Evolutionary conservation across 2,888 invertebrate genomes (phyloP).

Genomic region (Dicycla oo): DNA sequence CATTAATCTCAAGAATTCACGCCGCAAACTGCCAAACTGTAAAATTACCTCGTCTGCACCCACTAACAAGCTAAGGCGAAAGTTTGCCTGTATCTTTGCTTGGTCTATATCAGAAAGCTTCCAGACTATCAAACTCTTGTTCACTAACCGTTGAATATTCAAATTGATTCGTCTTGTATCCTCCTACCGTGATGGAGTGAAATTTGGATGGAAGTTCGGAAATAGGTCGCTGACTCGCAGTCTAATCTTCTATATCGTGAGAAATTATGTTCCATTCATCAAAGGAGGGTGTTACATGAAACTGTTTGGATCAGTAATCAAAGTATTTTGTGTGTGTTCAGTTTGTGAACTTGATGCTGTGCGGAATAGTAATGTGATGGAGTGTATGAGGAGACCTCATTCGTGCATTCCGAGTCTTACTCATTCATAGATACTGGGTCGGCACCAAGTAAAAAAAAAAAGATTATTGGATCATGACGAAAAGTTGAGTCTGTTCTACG

Average conservation of each 20-base stretch:
- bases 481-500: neutral
- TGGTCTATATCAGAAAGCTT: constrained; percentile 67
- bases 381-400: neutral
- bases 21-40: constrained; percentile 67
- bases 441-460: neutral
- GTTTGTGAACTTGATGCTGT: constrained; percentile 25
- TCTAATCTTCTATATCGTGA: constrained; percentile 52
- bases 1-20: constrained; percentile 68
- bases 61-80: constrained; percentile 64
- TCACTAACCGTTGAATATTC: constrained; percentile 72
- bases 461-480: neutral
- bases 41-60: constrained; percentile 70
- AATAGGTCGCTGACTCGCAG: constrained; percentile 58
- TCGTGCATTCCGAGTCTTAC: neutral
- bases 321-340: constrained; percentile 39
- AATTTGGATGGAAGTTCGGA: constrained; percentile 55
- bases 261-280: constrained; percentile 51
- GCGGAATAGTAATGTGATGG: constrained; percentile 39
- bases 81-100: constrained; percentile 69
- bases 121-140: constrained; percentile 68
- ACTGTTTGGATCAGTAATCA: constrained; percentile 42
- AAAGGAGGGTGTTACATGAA: constrained; percentile 40
- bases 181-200: constrained; percentile 47
- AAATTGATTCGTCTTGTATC: constrained; percentile 66
- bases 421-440: neutral